phyloP scores from a whole-genome alignment of 2,113 vertebrate species.

The Melospiza georgiana region DNA sequence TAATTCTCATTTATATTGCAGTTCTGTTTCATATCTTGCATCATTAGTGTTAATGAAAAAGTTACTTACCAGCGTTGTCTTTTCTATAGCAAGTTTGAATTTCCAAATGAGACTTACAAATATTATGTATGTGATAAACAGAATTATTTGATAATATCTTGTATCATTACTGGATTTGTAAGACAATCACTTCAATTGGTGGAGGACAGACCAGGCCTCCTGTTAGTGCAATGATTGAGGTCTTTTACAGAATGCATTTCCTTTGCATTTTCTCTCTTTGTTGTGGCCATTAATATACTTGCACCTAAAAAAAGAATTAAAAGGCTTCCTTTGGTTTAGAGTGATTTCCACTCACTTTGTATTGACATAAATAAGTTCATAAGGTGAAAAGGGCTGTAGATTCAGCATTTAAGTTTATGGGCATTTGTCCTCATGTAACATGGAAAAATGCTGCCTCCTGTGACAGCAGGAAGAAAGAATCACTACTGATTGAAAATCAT shows the following conservation, averaged over 20 bases:
- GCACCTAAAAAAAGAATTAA: background rate
- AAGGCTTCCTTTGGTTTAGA: background rate
- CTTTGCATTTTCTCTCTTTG: background rate
- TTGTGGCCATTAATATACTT: background rate
- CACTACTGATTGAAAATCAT: background rate
- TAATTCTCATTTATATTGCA: background rate
- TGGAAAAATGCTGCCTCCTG: background rate
- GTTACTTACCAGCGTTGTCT: background rate
- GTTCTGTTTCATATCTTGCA: background rate
- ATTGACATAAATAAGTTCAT: background rate
- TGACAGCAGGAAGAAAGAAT: background rate
- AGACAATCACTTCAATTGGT: background rate
- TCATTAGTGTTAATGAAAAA: background rate
- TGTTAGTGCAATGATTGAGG: background rate
- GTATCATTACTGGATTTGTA: background rate
- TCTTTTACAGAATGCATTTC: background rate
- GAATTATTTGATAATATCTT: background rate
- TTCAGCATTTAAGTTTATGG: background rate
- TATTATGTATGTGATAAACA: background rate
- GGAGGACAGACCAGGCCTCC: background rate
- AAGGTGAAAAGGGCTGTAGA: background rate
- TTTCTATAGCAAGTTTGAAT: background rate
- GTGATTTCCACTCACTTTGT: rapidly evolving
- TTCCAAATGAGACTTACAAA: background rate
- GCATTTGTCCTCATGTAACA: background rate